Conservation (phyloP, 2,888 invertebrate species). For the Schrankia costaestrigalis region DNA sequence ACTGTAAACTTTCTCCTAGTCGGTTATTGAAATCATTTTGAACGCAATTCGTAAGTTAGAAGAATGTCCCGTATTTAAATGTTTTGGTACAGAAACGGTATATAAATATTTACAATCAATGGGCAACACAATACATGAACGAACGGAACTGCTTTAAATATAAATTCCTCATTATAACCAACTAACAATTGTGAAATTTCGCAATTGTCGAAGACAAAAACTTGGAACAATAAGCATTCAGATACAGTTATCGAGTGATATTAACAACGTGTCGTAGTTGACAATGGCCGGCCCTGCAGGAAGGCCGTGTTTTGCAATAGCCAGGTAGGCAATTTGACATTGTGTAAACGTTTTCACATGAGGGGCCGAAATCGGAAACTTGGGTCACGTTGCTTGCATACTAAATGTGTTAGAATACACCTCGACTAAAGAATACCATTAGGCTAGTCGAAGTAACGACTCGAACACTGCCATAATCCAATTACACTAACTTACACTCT, state of each 20-base stretch:
- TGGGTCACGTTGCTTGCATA: conserved; percentile 65
- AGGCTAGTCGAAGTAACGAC: conserved; percentile 12
- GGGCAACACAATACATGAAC: conserved; percentile 6
- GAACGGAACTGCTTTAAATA: conserved; percentile 8
- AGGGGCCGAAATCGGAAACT: conserved; percentile 68
- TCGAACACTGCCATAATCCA: no score
- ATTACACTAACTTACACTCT: no score
- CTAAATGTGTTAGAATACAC: conserved; percentile 36
- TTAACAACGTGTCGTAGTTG: conserved; percentile 34
- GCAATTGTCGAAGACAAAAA: conserved; percentile 31
- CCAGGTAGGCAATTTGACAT: conserved; percentile 66
- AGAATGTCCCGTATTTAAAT: no score
- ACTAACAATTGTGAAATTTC: conserved; percentile 27
- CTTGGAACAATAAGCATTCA: conserved; percentile 29
- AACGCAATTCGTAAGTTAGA: no score
- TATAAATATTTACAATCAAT: no score
- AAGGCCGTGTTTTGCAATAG: conserved; percentile 60
- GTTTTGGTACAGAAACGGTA: no score
- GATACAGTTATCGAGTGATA: conserved; percentile 37
- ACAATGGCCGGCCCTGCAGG: conserved; percentile 49
- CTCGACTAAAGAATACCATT: conserved; percentile 26
- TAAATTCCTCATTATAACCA: conserved; percentile 22
- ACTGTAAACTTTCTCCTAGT: no score
- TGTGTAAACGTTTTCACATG: conserved; percentile 72
- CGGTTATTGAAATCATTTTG: no score